Evolutionary conservation across 2,113 vertebrate species (phyloP).

Genomic region (Chrysochloris asiatica): DNA sequence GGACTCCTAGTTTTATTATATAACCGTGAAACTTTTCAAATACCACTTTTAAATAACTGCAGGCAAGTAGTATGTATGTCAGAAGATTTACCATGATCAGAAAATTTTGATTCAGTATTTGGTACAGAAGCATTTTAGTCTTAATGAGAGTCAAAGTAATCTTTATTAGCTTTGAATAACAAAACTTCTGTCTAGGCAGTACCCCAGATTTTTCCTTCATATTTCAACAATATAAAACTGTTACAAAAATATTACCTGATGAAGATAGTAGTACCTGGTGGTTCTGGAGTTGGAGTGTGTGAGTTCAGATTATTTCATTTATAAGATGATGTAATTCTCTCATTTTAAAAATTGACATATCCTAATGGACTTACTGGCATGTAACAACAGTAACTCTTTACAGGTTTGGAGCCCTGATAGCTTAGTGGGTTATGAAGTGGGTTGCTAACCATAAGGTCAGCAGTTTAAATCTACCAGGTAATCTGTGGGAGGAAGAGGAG

Average conservation of each 20-base stretch:
- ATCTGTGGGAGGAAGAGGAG: too few relatives aligned
- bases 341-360: not conserved
- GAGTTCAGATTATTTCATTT: not conserved
- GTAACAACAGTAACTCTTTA: too few relatives aligned
- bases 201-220: not conserved
- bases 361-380: too few relatives aligned
- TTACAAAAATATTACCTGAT: not conserved
- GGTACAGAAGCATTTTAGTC: not conserved
- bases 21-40: not conserved
- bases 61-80: not conserved
- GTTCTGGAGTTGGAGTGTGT: not conserved
- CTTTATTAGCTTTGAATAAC: not conserved
- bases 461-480: too few relatives aligned
- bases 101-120: not conserved
- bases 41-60: not conserved
- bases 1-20: not conserved
- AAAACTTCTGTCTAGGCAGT: not conserved
- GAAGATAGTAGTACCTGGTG: not conserved
- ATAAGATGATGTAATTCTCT: slow-evolving; percentile 15
- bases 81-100: not conserved
- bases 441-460: too few relatives aligned
- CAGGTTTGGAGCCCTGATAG: too few relatives aligned
- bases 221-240: not conserved
- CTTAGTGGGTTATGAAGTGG: too few relatives aligned
- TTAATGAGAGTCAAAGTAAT: not conserved